Conservation (phyloP, 2,888 invertebrate genomes). For the Tipula lateralis region DNA sequence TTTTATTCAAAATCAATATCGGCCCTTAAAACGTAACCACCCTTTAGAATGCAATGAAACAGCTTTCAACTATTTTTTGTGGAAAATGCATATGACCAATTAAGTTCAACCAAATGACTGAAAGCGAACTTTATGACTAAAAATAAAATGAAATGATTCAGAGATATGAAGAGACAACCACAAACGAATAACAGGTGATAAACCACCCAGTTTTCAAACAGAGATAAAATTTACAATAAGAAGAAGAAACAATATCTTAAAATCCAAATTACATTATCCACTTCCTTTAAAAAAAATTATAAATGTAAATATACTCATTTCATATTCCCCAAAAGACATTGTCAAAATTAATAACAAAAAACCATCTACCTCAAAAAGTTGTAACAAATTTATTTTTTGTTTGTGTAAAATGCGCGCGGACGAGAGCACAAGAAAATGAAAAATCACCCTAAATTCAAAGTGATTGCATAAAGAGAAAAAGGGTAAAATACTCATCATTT, state of each 20-base stretch:
- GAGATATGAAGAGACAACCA: no score
- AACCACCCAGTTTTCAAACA: no score
- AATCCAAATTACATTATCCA: background rate
- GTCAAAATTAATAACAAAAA: background rate
- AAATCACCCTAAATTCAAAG: background rate
- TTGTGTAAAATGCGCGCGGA: background rate
- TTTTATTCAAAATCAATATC: no score
- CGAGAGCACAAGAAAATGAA: background rate
- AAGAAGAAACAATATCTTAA: background rate
- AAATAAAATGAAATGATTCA: no score
- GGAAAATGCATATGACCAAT: no score
- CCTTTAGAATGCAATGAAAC: no score
- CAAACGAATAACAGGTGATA: no score
- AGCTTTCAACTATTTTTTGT: no score
- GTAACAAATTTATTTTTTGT: background rate
- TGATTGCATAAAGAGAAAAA: background rate
- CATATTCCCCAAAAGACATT: background rate
- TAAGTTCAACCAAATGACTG: no score
- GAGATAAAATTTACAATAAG: no score
- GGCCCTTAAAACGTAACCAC: no score
- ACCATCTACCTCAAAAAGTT: background rate
- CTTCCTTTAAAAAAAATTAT: background rate
- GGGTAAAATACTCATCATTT: conserved; percentile 9
- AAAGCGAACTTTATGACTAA: no score
- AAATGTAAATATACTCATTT: background rate